Percentiles rank a stretch among this genome's conserved stretches.
phyloP scores from a whole-genome alignment of 53 echinoderm and acorn worm species.

The Holothuria leucospilota region DNA sequence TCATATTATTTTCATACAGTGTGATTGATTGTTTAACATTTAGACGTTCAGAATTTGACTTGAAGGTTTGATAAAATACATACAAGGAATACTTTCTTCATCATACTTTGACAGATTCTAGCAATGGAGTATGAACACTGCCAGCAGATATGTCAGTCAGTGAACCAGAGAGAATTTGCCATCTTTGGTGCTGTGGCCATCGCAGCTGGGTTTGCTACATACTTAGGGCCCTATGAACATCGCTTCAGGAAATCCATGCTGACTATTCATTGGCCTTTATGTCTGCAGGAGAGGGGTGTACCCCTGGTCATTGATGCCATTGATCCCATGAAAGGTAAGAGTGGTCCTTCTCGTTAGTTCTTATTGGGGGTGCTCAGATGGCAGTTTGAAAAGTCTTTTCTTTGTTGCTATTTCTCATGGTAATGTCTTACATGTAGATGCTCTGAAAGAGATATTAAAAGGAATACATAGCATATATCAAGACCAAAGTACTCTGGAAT shows the following conservation, averaged over 20 bases:
- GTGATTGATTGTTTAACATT: too few species aligned
- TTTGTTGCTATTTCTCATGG: too few species aligned
- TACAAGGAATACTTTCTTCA: background rate
- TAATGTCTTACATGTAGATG: too few species aligned
- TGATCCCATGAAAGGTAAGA: slow-evolving; percentile 95
- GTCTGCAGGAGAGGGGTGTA: slow-evolving; percentile 94
- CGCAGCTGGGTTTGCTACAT: slow-evolving; percentile 89
- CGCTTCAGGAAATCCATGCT: slow-evolving; percentile 90
- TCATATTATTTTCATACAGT: background rate
- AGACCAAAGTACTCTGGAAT: too few species aligned
- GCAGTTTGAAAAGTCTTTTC: too few species aligned
- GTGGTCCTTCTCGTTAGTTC: too few species aligned
- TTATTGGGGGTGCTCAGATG: too few species aligned
- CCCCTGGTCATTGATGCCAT: slow-evolving; percentile 94
- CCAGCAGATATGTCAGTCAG: slow-evolving; percentile 91
- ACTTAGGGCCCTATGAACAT: slow-evolving; percentile 94
- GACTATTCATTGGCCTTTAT: slow-evolving; percentile 97
- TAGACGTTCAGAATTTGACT: background rate
- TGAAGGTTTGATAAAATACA: background rate
- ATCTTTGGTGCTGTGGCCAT: slow-evolving; percentile 92
- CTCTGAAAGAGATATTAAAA: too few species aligned
- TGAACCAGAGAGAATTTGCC: slow-evolving; percentile 89
- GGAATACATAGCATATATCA: too few species aligned
- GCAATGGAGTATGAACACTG: slow-evolving; percentile 95
- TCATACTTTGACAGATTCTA: slow-evolving; percentile 68